Conservation (phyloP, 2,113 vertebrate species). For the Deroptyus accipitrinus region DNA sequence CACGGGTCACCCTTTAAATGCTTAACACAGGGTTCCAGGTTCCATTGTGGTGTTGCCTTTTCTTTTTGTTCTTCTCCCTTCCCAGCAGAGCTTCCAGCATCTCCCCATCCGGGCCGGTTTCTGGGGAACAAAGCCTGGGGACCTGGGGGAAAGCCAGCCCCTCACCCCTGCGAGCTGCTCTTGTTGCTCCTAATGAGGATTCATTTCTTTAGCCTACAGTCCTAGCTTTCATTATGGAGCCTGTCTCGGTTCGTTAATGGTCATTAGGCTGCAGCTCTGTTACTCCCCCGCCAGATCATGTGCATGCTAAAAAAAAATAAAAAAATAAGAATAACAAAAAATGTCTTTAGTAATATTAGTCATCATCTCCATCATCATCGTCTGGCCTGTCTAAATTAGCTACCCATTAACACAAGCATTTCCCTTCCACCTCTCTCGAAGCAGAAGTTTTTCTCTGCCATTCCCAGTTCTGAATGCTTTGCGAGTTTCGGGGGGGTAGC, state of each 20-base stretch:
- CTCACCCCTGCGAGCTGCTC: neutral
- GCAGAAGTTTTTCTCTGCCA: neutral
- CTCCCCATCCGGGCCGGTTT: neutral
- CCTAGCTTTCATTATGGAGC: conserved; percentile 25
- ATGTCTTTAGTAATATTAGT: neutral
- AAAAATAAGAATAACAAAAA: too few species aligned
- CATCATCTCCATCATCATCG: neutral
- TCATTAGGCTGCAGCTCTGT: conserved; percentile 28
- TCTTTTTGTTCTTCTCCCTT: neutral
- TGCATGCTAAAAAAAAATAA: neutral
- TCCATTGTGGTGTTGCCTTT: neutral
- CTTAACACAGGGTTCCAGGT: neutral
- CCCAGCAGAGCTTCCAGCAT: neutral
- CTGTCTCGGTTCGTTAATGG: neutral
- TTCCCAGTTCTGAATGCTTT: neutral
- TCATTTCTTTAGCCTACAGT: conserved; percentile 50
- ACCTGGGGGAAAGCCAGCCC: conserved; percentile 14
- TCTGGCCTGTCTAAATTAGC: neutral
- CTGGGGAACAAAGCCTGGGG: conserved; percentile 25
- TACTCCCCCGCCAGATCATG: neutral
- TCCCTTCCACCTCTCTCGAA: neutral
- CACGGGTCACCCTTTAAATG: neutral
- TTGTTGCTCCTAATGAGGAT: conserved; percentile 33
- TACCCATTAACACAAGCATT: neutral
- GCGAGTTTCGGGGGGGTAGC: neutral